These are phyloP conservation scores for Hyles vespertilio DNA, from an alignment of 1,140 invertebrate genomes.

Conservation along the genomic window DNA sequence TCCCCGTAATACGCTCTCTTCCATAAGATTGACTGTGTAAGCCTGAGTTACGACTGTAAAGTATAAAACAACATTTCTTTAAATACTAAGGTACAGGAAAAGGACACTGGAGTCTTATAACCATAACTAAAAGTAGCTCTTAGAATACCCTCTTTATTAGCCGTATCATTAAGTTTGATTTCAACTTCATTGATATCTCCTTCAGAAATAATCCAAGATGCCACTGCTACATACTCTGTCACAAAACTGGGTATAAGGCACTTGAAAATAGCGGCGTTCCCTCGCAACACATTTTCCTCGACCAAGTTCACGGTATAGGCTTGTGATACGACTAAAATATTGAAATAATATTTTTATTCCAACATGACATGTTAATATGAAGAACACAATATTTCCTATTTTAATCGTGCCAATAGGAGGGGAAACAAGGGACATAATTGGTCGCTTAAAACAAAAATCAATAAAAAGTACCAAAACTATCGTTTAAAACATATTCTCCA, in stretches of 20 bases:
- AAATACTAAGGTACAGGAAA: constrained; percentile 13
- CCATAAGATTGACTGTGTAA: constrained; percentile 90
- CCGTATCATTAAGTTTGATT: constrained; percentile 46
- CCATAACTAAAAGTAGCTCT: not conserved
- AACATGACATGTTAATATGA: no score
- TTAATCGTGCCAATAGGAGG: constrained; percentile 17
- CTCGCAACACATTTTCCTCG: constrained; percentile 91
- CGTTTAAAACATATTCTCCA: constrained; percentile 71
- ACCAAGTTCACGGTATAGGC: constrained; percentile 90
- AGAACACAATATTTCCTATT: not conserved
- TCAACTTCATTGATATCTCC: constrained; percentile 50
- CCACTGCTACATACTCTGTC: constrained; percentile 89
- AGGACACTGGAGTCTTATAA: constrained; percentile 2
- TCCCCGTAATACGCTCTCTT: constrained; percentile 91
- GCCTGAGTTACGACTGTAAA: constrained; percentile 88
- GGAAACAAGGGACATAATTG: constrained; percentile 77
- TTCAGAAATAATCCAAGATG: constrained; percentile 89
- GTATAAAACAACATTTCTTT: constrained; percentile 48
- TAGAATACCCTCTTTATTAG: constrained; percentile 44
- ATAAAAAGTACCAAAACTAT: constrained; percentile 69
- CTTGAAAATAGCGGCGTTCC: constrained; percentile 92
- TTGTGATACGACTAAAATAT: constrained; percentile 85
- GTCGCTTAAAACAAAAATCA: constrained; percentile 47
- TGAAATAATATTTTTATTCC: constrained; percentile 8
- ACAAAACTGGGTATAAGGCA: constrained; percentile 95